Evolutionary conservation across 2,113 vertebrate genomes (phyloP).

Genomic region (Urocitellus parryii): DNA sequence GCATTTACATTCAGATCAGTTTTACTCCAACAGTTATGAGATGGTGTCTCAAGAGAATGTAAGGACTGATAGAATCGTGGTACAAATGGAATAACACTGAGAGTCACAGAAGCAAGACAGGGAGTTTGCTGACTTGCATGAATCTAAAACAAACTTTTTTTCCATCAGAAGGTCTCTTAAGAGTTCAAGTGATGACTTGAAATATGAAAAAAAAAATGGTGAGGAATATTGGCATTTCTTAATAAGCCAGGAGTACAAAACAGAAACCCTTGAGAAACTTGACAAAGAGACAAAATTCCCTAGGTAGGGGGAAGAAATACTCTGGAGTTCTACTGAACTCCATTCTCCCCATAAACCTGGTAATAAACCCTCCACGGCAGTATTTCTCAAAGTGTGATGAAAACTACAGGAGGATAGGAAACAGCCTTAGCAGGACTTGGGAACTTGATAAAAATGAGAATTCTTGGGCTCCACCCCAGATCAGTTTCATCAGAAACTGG

Average conservation of each 20-base stretch:
- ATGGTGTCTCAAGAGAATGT: neutral
- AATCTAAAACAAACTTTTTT: conserved; percentile 24
- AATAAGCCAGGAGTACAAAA: neutral
- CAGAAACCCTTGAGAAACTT: neutral
- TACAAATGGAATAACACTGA: neutral
- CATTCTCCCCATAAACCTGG: neutral
- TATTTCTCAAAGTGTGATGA: neutral
- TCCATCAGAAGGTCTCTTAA: neutral
- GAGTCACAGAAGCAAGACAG: neutral
- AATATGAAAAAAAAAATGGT: neutral
- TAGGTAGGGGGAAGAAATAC: neutral
- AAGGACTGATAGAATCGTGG: neutral
- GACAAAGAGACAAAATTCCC: neutral
- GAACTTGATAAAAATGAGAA: neutral
- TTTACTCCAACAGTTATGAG: neutral
- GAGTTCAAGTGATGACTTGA: neutral
- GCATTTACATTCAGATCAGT: neutral
- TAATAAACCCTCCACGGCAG: neutral
- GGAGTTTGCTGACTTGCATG: neutral
- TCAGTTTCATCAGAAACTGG: neutral
- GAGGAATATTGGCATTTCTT: neutral
- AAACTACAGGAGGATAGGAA: neutral
- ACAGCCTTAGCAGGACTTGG: neutral
- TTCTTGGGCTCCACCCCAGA: neutral
- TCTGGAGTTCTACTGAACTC: neutral